Evolutionary conservation across 1,140 invertebrate genomes (phyloP), one percentile per base, ranked within the genome.

Genomic region (Penaeus indicus): DNA sequence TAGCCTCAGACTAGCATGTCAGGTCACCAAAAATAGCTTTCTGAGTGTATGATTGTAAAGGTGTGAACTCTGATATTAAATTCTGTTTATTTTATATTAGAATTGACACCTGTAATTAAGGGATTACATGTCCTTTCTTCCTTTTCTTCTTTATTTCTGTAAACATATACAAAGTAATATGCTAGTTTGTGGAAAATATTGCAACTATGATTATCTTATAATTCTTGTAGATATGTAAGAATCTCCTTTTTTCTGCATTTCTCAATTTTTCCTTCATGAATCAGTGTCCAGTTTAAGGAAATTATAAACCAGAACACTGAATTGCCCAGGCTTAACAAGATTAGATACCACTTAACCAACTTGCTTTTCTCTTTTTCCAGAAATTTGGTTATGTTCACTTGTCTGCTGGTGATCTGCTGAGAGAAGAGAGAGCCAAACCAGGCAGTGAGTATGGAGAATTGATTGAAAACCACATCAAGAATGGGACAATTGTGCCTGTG

Each of bases 401-500:
- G n/a, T 99, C 98, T 19, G 99, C 99, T 87, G 99, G 99, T 3
- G 99, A 99, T 93, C 94, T 99, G 60, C 93, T 99, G 7, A 94
- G 99, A 3, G 97, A 96, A 91, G 99, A 99, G 94, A 94, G 97
- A 10, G 94, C 94, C 22, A 96, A 96, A 32, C 95, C 96, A 0
- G 96, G 95, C 4, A 99, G 98, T 0, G 92, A 98, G 92, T 98
- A 95, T 93, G 98, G 98, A 0, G 96, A 98, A 91, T 94, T 99
- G 75, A 99, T 99, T 83, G 97, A 99, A 90, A 94, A 94, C 61
- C 97, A 99, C 92, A 99, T 99, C 81, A 95, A 94, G 62, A 96
- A 99, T 93, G 99, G 99, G 22, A 96, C 96, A 84, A 99, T 99
- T 91, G 99, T 99, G 0, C 99, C 99, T 27, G 99, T 99, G 0